Conservation (phyloP, 2,113 vertebrate genomes). For the Silurus meridionalis region DNA sequence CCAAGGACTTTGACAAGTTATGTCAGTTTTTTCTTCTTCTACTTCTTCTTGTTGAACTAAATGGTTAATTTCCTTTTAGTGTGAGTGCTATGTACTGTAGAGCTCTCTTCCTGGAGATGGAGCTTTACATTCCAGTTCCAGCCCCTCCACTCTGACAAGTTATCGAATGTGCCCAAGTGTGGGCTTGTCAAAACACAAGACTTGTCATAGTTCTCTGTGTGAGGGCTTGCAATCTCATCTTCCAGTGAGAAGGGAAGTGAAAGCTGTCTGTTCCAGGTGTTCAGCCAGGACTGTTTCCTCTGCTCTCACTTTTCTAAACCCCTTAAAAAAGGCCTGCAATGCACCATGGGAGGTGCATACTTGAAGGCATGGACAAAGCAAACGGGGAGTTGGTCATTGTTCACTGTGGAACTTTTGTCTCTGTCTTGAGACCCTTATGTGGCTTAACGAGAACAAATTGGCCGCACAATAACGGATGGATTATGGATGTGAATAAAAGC, state of each 20-base stretch:
- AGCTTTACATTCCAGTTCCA: constrained; percentile 21
- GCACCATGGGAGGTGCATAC: constrained; percentile 70
- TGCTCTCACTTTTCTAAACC: constrained; percentile 65
- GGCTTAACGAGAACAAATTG: constrained; percentile 97
- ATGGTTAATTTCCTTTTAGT: constrained; percentile 3
- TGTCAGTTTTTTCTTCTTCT: neutral
- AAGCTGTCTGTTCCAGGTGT: constrained; percentile 68
- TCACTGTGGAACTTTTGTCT: constrained; percentile 82
- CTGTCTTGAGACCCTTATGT: constrained; percentile 81
- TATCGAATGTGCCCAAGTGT: constrained; percentile 45
- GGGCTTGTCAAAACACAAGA: constrained; percentile 51
- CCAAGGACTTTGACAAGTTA: neutral
- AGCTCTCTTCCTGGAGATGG: constrained; percentile 20
- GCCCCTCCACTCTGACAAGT: constrained; percentile 40
- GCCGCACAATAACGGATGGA: constrained; percentile 83
- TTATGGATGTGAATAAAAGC: constrained; percentile 80
- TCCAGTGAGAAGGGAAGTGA: constrained; percentile 56
- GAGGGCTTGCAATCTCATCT: constrained; percentile 55
- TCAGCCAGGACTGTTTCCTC: constrained; percentile 59
- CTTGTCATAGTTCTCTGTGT: constrained; percentile 47
- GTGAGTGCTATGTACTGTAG: neutral
- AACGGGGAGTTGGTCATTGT: constrained; percentile 76
- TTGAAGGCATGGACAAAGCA: constrained; percentile 65
- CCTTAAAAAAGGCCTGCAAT: constrained; percentile 68
- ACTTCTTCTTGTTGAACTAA: neutral